Percentiles rank a stretch among this genome's conserved stretches.
phyloP scores from a whole-genome alignment of 2,888 invertebrate species.

The Erebia palarica region DNA sequence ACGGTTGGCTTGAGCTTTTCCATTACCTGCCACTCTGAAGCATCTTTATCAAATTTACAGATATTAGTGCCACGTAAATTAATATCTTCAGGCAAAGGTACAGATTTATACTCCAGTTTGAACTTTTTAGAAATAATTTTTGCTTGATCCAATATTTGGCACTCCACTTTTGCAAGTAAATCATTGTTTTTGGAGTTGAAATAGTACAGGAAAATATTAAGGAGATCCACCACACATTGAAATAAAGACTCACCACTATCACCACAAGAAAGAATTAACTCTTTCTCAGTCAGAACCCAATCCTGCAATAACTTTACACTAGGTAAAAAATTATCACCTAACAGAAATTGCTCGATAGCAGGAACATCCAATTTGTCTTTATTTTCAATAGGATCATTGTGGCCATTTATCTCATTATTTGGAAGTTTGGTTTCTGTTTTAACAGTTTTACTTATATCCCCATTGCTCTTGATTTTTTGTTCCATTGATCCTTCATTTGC shows the following conservation, averaged over 20 bases:
- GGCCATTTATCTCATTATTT: constrained; percentile 21
- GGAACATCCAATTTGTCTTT: constrained; percentile 67
- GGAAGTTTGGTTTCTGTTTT: constrained; percentile 2
- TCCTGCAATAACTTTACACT: constrained; percentile 91
- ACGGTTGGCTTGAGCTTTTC: constrained; percentile 78
- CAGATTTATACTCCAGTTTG: constrained; percentile 82
- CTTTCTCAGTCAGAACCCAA: constrained; percentile 91
- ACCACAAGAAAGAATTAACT: constrained; percentile 89
- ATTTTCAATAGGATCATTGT: constrained; percentile 6
- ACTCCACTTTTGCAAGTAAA: constrained; percentile 47
- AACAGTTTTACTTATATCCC: constrained; percentile 34
- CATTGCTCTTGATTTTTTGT: constrained; percentile 41
- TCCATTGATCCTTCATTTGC: constrained; percentile 47
- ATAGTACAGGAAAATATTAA: constrained; percentile 91
- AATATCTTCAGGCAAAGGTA: constrained; percentile 89
- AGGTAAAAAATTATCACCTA: constrained; percentile 83
- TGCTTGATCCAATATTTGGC: constrained; percentile 60
- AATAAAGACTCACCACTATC: constrained; percentile 90
- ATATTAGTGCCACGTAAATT: constrained; percentile 87
- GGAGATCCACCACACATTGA: constrained; percentile 89
- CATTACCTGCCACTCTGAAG: constrained; percentile 87
- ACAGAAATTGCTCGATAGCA: constrained; percentile 82
- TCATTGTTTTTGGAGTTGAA: constrained; percentile 63
- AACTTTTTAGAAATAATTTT: constrained; percentile 72
- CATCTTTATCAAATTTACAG: constrained; percentile 85